These are phyloP conservation scores for Gasteruption jaculator DNA, from an alignment of 2,888 invertebrate genomes.

Conservation along the genomic window DNA sequence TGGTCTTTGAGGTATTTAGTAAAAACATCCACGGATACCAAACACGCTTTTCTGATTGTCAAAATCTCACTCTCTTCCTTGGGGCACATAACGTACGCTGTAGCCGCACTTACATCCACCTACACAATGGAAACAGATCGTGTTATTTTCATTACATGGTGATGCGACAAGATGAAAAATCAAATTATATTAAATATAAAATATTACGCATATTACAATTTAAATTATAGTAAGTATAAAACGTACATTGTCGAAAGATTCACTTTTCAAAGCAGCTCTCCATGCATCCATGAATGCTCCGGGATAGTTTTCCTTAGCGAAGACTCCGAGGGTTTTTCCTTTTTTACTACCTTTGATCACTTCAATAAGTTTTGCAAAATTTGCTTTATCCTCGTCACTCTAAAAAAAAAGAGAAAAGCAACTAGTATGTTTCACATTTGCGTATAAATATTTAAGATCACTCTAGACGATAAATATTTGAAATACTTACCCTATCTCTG, in stretches of 20 bases:
- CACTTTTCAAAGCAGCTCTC: slow-evolving; percentile 72
- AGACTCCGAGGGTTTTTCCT: slow-evolving; percentile 85
- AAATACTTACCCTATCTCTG: slow-evolving; percentile 76
- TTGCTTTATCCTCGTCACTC: slow-evolving; percentile 85
- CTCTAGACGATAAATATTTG: too few relatives aligned
- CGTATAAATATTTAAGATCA: too few relatives aligned
- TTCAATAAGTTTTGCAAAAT: slow-evolving; percentile 68
- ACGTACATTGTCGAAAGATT: slow-evolving; percentile 76
- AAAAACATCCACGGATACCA: slow-evolving; percentile 92
- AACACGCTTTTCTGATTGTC: slow-evolving; percentile 86
- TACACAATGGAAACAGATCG: slow-evolving; percentile 24
- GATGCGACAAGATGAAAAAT: slow-evolving; percentile 3
- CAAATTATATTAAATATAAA: slow-evolving; percentile 2
- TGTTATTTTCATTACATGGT: not conserved
- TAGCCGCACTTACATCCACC: slow-evolving; percentile 78
- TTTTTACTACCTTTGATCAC: slow-evolving; percentile 84
- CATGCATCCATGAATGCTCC: slow-evolving; percentile 92
- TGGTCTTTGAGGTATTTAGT: slow-evolving; percentile 95
- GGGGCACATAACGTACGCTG: slow-evolving; percentile 85
- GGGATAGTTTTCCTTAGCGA: slow-evolving; percentile 88
- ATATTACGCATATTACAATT: not conserved
- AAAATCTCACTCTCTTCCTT: slow-evolving; percentile 92
- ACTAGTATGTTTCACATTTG: not conserved
- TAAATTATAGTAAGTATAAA: slow-evolving; percentile 1
- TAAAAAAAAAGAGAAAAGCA: slow-evolving; percentile 47